These are phyloP conservation scores for Neomonachus schauinslandi DNA, from an alignment of 2,113 vertebrate species.

Conservation along the genomic window DNA sequence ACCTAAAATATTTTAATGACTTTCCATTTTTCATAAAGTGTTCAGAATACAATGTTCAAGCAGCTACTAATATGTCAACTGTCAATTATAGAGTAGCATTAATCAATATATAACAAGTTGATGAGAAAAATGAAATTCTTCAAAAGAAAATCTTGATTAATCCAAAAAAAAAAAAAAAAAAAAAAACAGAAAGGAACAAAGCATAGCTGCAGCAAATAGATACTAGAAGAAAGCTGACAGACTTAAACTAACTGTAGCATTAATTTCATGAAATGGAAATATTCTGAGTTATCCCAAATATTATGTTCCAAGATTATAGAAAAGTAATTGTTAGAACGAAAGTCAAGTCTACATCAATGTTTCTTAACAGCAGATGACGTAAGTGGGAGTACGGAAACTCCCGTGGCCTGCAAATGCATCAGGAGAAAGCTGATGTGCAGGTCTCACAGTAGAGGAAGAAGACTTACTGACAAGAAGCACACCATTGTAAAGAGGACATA, in stretches of 20 bases:
- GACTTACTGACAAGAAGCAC: background rate
- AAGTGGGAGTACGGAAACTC: background rate
- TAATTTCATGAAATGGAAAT: background rate
- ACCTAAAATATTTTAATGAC: background rate
- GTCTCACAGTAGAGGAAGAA: background rate
- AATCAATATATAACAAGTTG: background rate
- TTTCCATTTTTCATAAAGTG: background rate
- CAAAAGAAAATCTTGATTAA: background rate
- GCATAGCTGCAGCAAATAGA: background rate
- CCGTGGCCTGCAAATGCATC: background rate
- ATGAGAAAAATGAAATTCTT: background rate
- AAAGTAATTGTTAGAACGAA: background rate
- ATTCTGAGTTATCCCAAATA: background rate
- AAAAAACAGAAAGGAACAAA: background rate
- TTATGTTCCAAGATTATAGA: background rate
- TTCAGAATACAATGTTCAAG: background rate
- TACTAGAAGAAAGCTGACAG: background rate
- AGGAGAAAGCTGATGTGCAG: background rate
- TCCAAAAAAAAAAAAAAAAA: background rate
- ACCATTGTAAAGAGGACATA: background rate
- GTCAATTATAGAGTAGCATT: background rate
- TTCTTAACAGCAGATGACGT: background rate
- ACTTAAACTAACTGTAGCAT: background rate
- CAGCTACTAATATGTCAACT: background rate
- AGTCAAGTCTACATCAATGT: background rate